Evolutionary conservation across 1,140 invertebrate genomes (phyloP), one percentile per base, ranked within the genome.

Genomic region (Meloidogyne hapla): DNA sequence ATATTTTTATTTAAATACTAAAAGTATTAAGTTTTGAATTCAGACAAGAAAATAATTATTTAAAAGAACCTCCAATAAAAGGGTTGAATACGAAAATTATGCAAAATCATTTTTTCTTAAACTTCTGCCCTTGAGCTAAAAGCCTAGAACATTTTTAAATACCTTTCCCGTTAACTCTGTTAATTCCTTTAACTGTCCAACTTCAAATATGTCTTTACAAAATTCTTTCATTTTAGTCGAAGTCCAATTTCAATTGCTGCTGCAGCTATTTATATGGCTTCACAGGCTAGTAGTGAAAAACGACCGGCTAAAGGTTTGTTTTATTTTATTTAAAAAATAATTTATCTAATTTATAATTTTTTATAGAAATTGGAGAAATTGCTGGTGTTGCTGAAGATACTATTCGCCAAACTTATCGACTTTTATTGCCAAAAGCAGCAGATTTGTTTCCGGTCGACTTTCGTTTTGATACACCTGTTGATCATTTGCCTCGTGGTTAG

Each of bases 201-300:
- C n/a, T n/a, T n/a, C n/a, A n/a, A n/a, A n/a, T n/a, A n/a, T n/a
- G n/a, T n/a, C n/a, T n/a, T n/a, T n/a, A 33, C 9, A 33, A 33
- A 33, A 33, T n/a, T 26, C 9, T 23, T 13, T 23, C 64, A 18
- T 25, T 88, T 42, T 81, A 90, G 90, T n/a, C 91, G 96, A 85
- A 98, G 95, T 80, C 97, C 97, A 0, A 98, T 99, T 80, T 99
- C 96, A 0, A 95, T 99, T 2, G 94, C 97, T 0, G 97, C 97
- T 45, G 96, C 97, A 65, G 96, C 97, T 66, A 99, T 99, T 84
- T 99, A 99, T 86, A 98, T 99, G 95, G 96, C 97, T 1, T 97
- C 94, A 61, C 81, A 83, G 40, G 81, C 83, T 21, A 77, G 75
- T 13, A 74, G 38, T 40, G 76, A 85, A 28, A 82, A 79, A 42